phyloP scores from a whole-genome alignment of 2,797 vertebrate genomes.

The Morus bassanus region DNA sequence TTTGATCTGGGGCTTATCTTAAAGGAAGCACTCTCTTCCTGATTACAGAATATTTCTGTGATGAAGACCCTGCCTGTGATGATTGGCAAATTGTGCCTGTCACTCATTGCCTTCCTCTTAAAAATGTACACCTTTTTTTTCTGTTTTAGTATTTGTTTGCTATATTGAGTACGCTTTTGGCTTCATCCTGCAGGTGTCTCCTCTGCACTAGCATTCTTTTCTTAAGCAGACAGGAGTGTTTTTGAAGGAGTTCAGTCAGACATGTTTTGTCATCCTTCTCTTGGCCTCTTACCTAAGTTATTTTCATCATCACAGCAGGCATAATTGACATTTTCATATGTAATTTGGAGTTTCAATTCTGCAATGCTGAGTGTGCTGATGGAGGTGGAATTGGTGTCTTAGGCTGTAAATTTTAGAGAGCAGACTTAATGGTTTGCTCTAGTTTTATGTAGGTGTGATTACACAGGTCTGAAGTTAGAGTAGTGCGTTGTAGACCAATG shows the following conservation, averaged over 20 bases:
- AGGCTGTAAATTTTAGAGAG: background rate
- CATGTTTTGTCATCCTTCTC: background rate
- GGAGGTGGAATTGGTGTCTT: background rate
- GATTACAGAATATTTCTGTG: background rate
- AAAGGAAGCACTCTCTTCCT: background rate
- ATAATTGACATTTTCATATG: background rate
- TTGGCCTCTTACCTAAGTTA: background rate
- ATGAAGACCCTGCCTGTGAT: background rate
- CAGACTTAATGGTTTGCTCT: background rate
- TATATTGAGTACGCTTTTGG: background rate
- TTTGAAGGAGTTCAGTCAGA: background rate
- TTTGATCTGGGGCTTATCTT: background rate
- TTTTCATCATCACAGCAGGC: background rate
- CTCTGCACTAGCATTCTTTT: background rate
- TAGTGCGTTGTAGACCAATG: background rate
- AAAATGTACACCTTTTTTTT: background rate
- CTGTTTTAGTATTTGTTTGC: background rate
- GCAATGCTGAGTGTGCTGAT: background rate
- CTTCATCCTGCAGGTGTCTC: background rate
- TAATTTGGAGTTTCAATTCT: background rate
- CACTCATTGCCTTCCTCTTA: background rate
- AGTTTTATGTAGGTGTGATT: background rate
- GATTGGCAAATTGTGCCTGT: background rate
- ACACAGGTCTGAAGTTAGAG: background rate
- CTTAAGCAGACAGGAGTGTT: background rate